phyloP scores from a whole-genome alignment of 1,140 invertebrate genomes.

The Drosophila yakuba region DNA sequence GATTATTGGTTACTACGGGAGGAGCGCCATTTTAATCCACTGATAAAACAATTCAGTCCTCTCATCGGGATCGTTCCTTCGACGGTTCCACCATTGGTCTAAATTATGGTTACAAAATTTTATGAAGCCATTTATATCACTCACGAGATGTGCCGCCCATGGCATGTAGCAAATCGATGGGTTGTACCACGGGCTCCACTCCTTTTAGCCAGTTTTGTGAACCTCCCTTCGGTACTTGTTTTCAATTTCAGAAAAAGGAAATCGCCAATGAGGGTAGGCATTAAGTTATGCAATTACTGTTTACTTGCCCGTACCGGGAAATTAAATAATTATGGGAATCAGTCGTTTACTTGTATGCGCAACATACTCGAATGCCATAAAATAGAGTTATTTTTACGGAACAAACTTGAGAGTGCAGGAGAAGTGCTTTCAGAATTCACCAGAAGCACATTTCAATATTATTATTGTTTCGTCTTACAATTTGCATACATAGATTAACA shows the following conservation, averaged over 20 bases:
- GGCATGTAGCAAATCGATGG: slow-evolving; percentile 60
- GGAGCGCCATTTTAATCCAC: slow-evolving; percentile 46
- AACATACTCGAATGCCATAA: slow-evolving; percentile 11
- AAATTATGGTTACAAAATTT: slow-evolving; percentile 82
- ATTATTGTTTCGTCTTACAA: not conserved
- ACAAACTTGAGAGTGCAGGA: not conserved
- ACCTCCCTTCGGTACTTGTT: slow-evolving; percentile 58
- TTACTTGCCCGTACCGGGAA: slow-evolving; percentile 33
- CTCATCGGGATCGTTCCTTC: slow-evolving; percentile 19
- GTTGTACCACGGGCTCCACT: slow-evolving; percentile 20
- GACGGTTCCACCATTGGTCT: not conserved
- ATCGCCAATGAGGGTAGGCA: slow-evolving; percentile 17
- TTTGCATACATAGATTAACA: too few relatives aligned
- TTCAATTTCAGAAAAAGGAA: slow-evolving; percentile 62
- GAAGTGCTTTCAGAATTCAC: not conserved
- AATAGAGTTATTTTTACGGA: slow-evolving; percentile 46
- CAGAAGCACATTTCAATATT: not conserved
- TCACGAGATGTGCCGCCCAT: slow-evolving; percentile 50
- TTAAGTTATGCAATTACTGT: slow-evolving; percentile 48
- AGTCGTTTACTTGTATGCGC: slow-evolving; percentile 11
- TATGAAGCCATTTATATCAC: slow-evolving; percentile 83
- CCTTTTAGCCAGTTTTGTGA: slow-evolving; percentile 14
- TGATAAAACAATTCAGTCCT: slow-evolving; percentile 75
- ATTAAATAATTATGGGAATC: slow-evolving; percentile 72
- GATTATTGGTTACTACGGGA: slow-evolving; percentile 43